Percentiles rank a stretch among this genome's conserved stretches.
phyloP scores from a whole-genome alignment of 2,113 vertebrate species.

The Sebastes fasciatus region DNA sequence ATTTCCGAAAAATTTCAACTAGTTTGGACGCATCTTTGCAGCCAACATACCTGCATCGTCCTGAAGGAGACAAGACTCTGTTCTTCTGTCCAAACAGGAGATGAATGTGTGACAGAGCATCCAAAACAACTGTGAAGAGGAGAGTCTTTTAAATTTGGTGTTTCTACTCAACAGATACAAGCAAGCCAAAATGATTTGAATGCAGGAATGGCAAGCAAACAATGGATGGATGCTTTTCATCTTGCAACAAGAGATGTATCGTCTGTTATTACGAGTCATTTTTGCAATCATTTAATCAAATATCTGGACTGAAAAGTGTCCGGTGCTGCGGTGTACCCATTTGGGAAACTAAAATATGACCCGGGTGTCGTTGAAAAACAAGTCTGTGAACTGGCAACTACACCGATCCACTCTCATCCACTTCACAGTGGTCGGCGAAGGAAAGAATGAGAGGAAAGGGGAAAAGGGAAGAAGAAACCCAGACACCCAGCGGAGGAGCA shows the following conservation, averaged over 20 bases:
- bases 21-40: not conserved
- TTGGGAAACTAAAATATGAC: constrained; percentile 1
- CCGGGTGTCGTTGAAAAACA: constrained; percentile 5
- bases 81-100: not conserved
- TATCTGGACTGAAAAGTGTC: not conserved
- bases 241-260: not conserved
- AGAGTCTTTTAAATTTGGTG: not conserved
- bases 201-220: too few relatives aligned
- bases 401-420: constrained; percentile 1
- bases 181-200: too few relatives aligned
- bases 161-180: not conserved
- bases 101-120: not conserved
- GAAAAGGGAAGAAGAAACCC: constrained; percentile 45
- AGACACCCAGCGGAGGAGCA: constrained; percentile 41
- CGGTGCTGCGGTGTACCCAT: not conserved
- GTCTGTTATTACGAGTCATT: not conserved
- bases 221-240: not conserved
- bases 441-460: constrained; percentile 21
- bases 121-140: not conserved
- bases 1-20: not conserved
- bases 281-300: not conserved
- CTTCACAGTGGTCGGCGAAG: constrained; percentile 11
- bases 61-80: not conserved
- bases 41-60: constrained; percentile 25
- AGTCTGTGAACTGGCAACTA: constrained; percentile 14